phyloP scores from a whole-genome alignment of 2,113 vertebrate species.

The Ophthalmolycus amberensis region DNA sequence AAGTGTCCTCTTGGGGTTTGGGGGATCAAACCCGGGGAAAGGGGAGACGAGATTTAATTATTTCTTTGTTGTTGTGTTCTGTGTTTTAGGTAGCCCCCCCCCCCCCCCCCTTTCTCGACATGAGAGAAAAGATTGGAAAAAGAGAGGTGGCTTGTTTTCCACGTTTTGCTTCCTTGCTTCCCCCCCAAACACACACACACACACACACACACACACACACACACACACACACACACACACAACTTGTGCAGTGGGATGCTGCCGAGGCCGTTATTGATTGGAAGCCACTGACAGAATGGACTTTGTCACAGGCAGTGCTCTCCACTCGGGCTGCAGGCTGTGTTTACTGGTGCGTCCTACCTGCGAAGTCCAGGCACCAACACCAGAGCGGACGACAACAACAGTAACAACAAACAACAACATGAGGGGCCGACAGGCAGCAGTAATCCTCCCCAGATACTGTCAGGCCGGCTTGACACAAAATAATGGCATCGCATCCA shows the following conservation, averaged over 20 bases:
- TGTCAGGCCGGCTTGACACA: conserved; percentile 52
- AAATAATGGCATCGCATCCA: conserved; percentile 59
- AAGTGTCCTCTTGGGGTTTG: conserved; percentile 41
- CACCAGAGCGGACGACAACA: background rate
- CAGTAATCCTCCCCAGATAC: conserved; percentile 61
- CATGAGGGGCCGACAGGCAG: conserved; percentile 36
- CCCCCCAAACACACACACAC: background rate
- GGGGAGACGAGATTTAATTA: conserved; percentile 21
- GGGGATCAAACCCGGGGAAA: conserved; percentile 46
- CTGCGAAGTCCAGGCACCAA: conserved; percentile 34
- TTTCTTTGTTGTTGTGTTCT: conserved; percentile 36
- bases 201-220: conserved; percentile 15
- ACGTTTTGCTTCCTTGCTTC: conserved; percentile 31
- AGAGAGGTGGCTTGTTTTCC: conserved; percentile 53
- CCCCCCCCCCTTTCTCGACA: conserved; percentile 4
- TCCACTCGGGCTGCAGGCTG: conserved; percentile 51
- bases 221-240: conserved; percentile 5
- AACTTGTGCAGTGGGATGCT: conserved; percentile 23
- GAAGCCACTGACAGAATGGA: conserved; percentile 60
- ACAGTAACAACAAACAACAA: conserved; percentile 27
- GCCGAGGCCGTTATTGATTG: conserved; percentile 67
- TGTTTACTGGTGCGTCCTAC: conserved; percentile 66
- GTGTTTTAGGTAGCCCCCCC: conserved; percentile 29
- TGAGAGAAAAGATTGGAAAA: conserved; percentile 25
- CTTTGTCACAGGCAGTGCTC: conserved; percentile 62